Evolutionary conservation across 2,888 invertebrate genomes (phyloP).

Genomic region (Eupithecia insigniata): DNA sequence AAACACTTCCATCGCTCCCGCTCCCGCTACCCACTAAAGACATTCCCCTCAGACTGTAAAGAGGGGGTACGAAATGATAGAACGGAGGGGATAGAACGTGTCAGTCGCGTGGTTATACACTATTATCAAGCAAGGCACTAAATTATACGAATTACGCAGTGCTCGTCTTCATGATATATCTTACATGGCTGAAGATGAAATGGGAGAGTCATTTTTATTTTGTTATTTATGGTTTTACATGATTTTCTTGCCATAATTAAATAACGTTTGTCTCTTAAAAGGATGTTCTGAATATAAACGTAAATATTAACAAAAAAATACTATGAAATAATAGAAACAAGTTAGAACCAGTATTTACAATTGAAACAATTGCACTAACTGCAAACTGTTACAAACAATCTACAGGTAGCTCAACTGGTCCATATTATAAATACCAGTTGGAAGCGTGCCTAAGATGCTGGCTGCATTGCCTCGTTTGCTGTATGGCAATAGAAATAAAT

Average conservation of each 20-base stretch:
- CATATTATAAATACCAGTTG: too few relatives aligned
- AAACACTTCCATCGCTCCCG: too few relatives aligned
- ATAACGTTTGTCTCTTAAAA: neutral
- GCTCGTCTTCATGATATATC: constrained; percentile 77
- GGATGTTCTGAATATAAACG: neutral
- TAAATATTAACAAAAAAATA: too few relatives aligned
- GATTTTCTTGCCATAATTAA: neutral
- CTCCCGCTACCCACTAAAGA: neutral
- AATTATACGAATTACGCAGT: constrained; percentile 82
- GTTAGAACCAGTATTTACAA: neutral
- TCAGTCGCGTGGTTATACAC: constrained; percentile 78
- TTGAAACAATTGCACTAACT: too few relatives aligned
- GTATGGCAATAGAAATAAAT: too few relatives aligned
- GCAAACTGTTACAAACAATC: too few relatives aligned
- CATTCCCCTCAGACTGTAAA: neutral
- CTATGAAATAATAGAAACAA: too few relatives aligned
- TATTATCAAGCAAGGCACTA: constrained; percentile 75
- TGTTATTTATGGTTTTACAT: neutral
- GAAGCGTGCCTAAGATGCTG: too few relatives aligned
- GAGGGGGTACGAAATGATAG: neutral
- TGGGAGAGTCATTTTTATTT: constrained; percentile 2
- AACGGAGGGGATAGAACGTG: constrained; percentile 5
- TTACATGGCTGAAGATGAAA: neutral
- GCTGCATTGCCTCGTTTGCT: too few relatives aligned
- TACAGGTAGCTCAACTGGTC: too few relatives aligned